Conservation (phyloP, 2,113 vertebrate species). For the Ahaetulla prasina region DNA sequence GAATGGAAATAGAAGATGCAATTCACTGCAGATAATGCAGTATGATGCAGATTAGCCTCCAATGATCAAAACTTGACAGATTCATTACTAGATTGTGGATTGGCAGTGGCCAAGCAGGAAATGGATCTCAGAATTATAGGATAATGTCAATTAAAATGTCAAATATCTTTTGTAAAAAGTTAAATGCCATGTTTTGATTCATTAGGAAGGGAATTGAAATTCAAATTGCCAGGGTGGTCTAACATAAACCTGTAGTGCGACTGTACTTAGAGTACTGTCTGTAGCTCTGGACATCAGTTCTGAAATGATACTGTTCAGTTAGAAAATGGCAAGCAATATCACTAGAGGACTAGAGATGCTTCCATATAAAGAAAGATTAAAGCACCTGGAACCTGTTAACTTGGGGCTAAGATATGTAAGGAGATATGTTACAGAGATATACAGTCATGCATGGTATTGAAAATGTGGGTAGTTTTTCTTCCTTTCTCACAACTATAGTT, state of each 20-base stretch:
- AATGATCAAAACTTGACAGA: background rate
- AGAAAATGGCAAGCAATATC: background rate
- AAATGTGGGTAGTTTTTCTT: background rate
- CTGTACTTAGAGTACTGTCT: background rate
- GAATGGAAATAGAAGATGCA: background rate
- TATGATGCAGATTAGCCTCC: background rate
- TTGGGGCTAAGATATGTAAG: background rate
- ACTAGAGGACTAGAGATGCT: background rate
- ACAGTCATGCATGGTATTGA: background rate
- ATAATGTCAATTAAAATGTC: background rate
- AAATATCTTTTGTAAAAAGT: background rate
- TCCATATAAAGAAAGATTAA: background rate
- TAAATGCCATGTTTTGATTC: background rate
- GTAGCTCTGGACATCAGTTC: background rate
- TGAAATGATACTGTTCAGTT: background rate
- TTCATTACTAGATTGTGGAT: background rate
- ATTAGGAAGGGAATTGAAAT: background rate
- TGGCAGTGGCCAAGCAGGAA: background rate
- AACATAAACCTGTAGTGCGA: background rate
- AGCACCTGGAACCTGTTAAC: background rate
- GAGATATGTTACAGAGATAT: background rate
- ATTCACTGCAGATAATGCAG: background rate
- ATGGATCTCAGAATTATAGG: background rate
- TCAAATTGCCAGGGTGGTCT: background rate
- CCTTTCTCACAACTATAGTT: background rate